These are phyloP conservation scores for Sphaeridia pumilis DNA, from an alignment of 2,888 invertebrate species.

Conservation along the genomic window DNA sequence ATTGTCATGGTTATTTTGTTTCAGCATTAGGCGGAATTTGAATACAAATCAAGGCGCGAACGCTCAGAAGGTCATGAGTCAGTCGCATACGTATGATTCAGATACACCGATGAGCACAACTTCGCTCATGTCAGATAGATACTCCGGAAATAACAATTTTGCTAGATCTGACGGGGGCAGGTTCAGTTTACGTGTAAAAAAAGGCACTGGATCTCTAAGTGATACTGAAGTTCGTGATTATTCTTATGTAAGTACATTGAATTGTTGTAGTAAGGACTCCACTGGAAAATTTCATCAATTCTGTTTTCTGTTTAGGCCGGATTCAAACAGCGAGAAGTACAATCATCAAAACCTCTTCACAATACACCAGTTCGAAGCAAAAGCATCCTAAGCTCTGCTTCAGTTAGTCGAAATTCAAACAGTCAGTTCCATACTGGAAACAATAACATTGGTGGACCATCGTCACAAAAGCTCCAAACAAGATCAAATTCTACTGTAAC, in stretches of 20 bases:
- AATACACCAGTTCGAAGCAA: conserved; percentile 6
- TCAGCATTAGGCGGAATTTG: conserved; percentile 10
- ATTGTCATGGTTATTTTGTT: not conserved
- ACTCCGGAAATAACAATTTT: not conserved
- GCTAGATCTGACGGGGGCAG: conserved; percentile 49
- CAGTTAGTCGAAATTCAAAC: conserved; percentile 7
- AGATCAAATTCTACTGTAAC: conserved; percentile 54
- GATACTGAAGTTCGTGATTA: conserved; percentile 9
- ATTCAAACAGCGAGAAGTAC: too few species aligned
- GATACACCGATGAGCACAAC: conserved; percentile 2
- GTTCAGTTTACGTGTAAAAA: conserved; percentile 48
- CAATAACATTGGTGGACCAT: conserved; percentile 11
- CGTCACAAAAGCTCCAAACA: conserved; percentile 11
- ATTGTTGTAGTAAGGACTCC: too few species aligned
- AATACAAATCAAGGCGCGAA: conserved; percentile 4
- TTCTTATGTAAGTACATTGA: conserved; percentile 8
- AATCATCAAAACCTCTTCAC: conserved; percentile 3
- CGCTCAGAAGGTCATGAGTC: not conserved
- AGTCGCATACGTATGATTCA: conserved; percentile 9
- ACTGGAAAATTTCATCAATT: too few species aligned
- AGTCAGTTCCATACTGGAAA: conserved; percentile 5
- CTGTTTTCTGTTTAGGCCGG: too few species aligned
- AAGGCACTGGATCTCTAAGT: conserved; percentile 14
- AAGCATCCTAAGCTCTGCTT: conserved; percentile 11
- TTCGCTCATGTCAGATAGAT: not conserved